A percentile compares a stretch with the other conserved stretches of the same genome.
Evolutionary conservation across 2,888 invertebrate species (phyloP).

Genomic region (Zaprionus obscuricornis): DNA sequence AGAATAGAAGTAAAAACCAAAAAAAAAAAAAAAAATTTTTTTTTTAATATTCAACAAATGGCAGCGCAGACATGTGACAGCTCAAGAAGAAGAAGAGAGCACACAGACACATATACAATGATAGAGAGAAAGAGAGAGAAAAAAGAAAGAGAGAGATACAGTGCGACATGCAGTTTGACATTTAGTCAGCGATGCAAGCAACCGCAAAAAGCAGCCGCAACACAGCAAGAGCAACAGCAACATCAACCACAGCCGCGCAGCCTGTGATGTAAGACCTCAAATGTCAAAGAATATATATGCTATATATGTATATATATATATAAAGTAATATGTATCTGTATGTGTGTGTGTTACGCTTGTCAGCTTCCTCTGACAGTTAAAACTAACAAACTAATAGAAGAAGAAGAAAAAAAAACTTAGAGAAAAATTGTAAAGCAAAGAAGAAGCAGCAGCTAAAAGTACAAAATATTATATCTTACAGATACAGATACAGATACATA

Average conservation of each 20-base stretch:
- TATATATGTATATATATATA: slow-evolving; percentile 12
- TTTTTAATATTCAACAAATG: slow-evolving; percentile 52
- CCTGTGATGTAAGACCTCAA: slow-evolving; percentile 11
- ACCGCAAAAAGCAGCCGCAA: slow-evolving; percentile 28
- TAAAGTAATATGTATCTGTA: background rate
- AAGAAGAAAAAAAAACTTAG: too few species aligned
- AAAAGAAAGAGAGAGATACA: slow-evolving; percentile 5
- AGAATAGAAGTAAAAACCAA: background rate
- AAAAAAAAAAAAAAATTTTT: slow-evolving; percentile 29
- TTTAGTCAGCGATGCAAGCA: slow-evolving; percentile 31
- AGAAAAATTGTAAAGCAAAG: too few species aligned
- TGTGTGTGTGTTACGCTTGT: slow-evolving; percentile 23
- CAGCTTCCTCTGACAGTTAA: slow-evolving; percentile 35
- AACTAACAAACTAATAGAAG: slow-evolving; percentile 24
- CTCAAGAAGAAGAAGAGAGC: too few species aligned
- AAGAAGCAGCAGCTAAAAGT: too few species aligned
- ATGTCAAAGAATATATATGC: slow-evolving; percentile 4
- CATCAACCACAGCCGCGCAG: too few species aligned
- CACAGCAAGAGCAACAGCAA: too few species aligned
- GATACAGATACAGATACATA: slow-evolving; percentile 24
- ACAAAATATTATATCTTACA: too few species aligned
- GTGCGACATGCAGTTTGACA: slow-evolving; percentile 17
- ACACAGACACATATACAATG: too few species aligned
- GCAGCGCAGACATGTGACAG: slow-evolving; percentile 11
- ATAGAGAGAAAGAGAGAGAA: too few species aligned